Conservation (phyloP, 2,113 vertebrate species). For the Dendrocopos noguchii region DNA sequence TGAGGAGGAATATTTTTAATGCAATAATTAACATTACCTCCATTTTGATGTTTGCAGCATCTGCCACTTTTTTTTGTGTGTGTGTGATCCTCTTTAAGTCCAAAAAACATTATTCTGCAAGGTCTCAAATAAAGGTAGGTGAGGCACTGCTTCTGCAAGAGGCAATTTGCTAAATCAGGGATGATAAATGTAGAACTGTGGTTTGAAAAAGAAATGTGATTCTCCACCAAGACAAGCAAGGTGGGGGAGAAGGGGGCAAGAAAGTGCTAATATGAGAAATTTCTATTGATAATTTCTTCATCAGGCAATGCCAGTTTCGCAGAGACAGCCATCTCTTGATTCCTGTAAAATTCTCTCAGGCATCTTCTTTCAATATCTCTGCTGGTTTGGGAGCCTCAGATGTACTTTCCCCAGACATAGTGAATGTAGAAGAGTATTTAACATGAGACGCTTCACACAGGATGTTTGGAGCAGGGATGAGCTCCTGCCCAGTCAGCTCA, state of each 20-base stretch:
- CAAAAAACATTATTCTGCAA: slow-evolving; percentile 18
- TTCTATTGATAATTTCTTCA: slow-evolving; percentile 20
- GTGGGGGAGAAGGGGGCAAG: background rate
- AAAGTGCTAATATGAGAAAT: background rate
- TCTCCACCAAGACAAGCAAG: slow-evolving; percentile 28
- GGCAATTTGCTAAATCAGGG: slow-evolving; percentile 54
- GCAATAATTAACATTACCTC: slow-evolving; percentile 32
- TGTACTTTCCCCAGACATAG: background rate
- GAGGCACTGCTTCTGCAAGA: slow-evolving; percentile 22
- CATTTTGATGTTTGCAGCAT: slow-evolving; percentile 22
- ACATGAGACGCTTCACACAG: background rate
- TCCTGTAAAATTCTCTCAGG: background rate
- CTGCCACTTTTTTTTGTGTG: background rate
- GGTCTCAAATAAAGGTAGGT: slow-evolving; percentile 43
- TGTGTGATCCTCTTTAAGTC: background rate
- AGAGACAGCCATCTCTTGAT: background rate
- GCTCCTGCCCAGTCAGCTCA: background rate
- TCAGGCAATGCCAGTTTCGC: background rate
- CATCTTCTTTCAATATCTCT: background rate
- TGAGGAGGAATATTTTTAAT: slow-evolving; percentile 40
- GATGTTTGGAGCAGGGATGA: background rate
- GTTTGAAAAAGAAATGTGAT: slow-evolving; percentile 37
- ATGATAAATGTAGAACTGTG: slow-evolving; percentile 15
- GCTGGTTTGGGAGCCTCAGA: background rate
- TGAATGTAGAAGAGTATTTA: background rate